Conservation (phyloP, 2,888 invertebrate genomes). For the Habrosyne pyritoides region DNA sequence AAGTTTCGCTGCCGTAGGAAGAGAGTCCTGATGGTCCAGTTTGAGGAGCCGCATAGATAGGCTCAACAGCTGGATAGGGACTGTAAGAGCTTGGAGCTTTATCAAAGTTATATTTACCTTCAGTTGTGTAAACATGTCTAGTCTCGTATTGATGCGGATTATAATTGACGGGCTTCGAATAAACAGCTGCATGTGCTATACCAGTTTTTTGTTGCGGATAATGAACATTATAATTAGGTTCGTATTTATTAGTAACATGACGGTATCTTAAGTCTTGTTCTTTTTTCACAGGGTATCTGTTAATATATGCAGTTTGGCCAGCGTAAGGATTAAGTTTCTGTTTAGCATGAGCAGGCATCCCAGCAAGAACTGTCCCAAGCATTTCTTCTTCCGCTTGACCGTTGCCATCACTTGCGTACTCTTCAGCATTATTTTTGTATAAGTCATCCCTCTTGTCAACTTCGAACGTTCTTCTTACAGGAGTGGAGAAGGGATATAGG, state of each 20-base stretch:
- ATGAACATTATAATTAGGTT: constrained; percentile 67
- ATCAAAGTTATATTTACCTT: constrained; percentile 64
- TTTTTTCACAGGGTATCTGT: constrained; percentile 69
- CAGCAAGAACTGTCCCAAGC: constrained; percentile 88
- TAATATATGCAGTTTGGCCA: constrained; percentile 67
- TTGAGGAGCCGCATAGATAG: constrained; percentile 74
- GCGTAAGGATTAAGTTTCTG: constrained; percentile 75
- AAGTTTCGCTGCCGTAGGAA: constrained; percentile 63
- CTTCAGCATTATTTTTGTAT: constrained; percentile 87
- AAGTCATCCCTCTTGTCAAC: constrained; percentile 85
- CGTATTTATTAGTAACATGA: constrained; percentile 67
- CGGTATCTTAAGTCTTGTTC: constrained; percentile 77
- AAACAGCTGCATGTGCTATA: constrained; percentile 75
- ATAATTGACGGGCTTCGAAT: constrained; percentile 68
- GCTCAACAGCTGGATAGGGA: constrained; percentile 69
- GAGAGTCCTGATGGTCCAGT: constrained; percentile 62
- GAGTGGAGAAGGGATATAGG: constrained; percentile 88
- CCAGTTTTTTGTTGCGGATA: constrained; percentile 80
- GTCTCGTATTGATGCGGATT: constrained; percentile 69
- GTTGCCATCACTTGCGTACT: constrained; percentile 85
- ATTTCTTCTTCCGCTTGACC: constrained; percentile 91
- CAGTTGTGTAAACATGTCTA: constrained; percentile 70
- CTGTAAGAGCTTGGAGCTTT: constrained; percentile 59
- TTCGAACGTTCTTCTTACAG: constrained; percentile 86
- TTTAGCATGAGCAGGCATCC: constrained; percentile 84